A percentile compares a stretch with the other conserved stretches of the same genome.
phyloP scores from a whole-genome alignment of 2,797 vertebrate species.

The Karalla daura region DNA sequence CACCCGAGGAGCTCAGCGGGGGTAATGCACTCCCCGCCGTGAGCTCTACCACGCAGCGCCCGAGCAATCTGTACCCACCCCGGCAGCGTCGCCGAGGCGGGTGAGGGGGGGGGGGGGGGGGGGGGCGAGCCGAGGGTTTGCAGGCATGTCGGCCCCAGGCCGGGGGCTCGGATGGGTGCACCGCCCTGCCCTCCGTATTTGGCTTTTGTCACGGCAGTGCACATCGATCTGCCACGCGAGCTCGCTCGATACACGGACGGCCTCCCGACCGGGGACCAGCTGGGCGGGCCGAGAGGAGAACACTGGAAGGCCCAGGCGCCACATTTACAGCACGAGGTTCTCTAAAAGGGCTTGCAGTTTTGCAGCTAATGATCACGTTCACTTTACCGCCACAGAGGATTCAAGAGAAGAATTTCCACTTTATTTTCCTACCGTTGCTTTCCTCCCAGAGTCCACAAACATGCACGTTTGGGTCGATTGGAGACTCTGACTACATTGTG shows the following conservation, averaged over 20 bases:
- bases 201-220: slow-evolving; percentile 45
- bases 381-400: too few species aligned
- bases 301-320: too few species aligned
- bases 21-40: slow-evolving; percentile 56
- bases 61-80: slow-evolving; percentile 45
- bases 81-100: neutral
- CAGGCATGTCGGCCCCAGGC: slow-evolving; percentile 39
- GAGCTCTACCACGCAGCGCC: slow-evolving; percentile 51
- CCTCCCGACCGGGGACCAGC: neutral
- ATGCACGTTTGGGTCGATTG: too few species aligned
- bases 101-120: slow-evolving; percentile 16
- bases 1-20: slow-evolving; percentile 54
- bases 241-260: slow-evolving; percentile 1
- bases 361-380: too few species aligned
- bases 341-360: too few species aligned
- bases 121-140: slow-evolving; percentile 47
- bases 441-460: too few species aligned
- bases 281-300: neutral
- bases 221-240: slow-evolving; percentile 40
- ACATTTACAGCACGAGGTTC: too few species aligned
- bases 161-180: neutral
- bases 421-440: too few species aligned
- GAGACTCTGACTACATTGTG: too few species aligned
- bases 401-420: too few species aligned
- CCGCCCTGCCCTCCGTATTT: slow-evolving; percentile 22